Base-by-base conservation (phyloP, 2,888 invertebrate genomes). In the Nomada fucata region DNA sequence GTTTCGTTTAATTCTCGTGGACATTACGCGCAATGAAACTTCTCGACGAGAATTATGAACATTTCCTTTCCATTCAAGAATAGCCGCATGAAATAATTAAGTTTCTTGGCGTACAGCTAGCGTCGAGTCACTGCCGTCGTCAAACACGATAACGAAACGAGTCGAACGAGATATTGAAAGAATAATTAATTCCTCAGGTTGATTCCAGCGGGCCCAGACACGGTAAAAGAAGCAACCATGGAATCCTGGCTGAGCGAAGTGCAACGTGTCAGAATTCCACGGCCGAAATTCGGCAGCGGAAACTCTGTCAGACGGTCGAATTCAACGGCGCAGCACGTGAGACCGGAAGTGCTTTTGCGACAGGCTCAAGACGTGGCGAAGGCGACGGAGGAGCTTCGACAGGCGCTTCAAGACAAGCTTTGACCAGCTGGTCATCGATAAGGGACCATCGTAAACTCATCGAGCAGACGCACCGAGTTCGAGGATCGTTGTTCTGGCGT, bases 191-290 rank as follows among this genome's bases (percentile, higher is more conserved):
- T 18, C 10, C 23, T 18, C 10, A 9, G 52, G 18, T 71, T 44
- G 36, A 47, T 79, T 79, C 53, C 79, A 80, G 79, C 13, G 26
- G 9, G 13, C 2, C 2, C 1, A 29, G 1, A 7, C 18, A 29
- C 13, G 4, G 13, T 29, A 29, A 23, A 65, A 65, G 53, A n/a
- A 11, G n/a, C 13, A 52, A 77, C 91, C 88, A 97, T 97, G 97
- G 97, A 97, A 92, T 96, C 97, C 89, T 97, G 97, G 97, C 94
- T 97, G 91, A 96, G 96, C 86, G 97, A 97, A 93, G 97, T 97
- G 65, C 97, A 97, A 93, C 96, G 97, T 88, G 96, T 97, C 83
- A 95, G 97, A 89, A 97, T 97, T 90, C 97, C 97, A 42, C 95
- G 97, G 86, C 97, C 97, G 7, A 97, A 97, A 95, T 97, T 97